Conservation (phyloP, 2,888 invertebrate species). For the Opisthograptis luteolata region DNA sequence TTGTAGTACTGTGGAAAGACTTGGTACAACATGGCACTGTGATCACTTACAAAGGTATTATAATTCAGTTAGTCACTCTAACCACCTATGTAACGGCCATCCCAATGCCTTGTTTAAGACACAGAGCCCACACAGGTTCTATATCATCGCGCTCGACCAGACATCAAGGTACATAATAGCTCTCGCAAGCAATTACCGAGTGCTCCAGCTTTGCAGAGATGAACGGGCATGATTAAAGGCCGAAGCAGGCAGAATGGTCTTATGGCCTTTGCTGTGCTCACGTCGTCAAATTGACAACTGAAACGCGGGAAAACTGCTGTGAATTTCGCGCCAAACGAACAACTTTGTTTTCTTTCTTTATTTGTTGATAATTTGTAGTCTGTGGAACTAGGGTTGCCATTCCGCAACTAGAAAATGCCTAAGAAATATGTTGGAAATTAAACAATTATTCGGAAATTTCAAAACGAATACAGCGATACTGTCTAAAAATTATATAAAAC, state of each 20-base stretch:
- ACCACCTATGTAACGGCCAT: neutral
- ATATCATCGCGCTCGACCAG: constrained; percentile 22
- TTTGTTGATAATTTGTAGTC: too few relatives aligned
- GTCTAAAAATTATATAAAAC: too few relatives aligned
- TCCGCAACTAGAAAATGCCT: too few relatives aligned
- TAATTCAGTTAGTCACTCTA: neutral
- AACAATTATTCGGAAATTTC: too few relatives aligned
- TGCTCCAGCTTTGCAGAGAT: constrained; percentile 34
- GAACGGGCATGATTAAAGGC: constrained; percentile 35
- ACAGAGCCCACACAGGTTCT: constrained; percentile 3
- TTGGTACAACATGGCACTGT: too few relatives aligned
- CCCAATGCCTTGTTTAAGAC: constrained; percentile 17
- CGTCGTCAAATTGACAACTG: constrained; percentile 25
- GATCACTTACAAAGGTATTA: too few relatives aligned
- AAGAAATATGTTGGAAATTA: too few relatives aligned
- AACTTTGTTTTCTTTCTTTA: constrained; percentile 3
- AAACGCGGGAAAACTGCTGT: constrained; percentile 6
- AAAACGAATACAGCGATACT: too few relatives aligned
- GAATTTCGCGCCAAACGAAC: neutral
- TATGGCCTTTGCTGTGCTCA: constrained; percentile 10
- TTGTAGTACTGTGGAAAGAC: too few relatives aligned
- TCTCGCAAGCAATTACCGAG: constrained; percentile 37
- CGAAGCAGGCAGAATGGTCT: constrained; percentile 10
- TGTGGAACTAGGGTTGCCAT: too few relatives aligned
- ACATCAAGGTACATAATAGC: constrained; percentile 32